Base-by-base conservation (phyloP, 2,888 invertebrate species). In the Dendrolimus houi region DNA sequence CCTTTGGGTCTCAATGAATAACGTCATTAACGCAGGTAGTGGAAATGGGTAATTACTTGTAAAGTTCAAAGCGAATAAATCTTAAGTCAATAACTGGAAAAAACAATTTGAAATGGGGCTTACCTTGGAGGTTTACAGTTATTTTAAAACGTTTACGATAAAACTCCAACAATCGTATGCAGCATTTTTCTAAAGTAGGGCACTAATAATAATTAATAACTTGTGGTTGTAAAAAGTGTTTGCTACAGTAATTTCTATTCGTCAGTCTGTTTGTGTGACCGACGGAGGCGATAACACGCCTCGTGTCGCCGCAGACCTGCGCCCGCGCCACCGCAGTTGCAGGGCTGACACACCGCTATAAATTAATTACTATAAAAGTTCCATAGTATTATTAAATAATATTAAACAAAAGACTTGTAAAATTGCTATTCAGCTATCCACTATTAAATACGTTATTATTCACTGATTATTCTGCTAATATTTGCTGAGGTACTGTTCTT, bases 201-300 rank as follows among this genome's bases (percentile, higher is more conserved):
- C 71, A 66, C 64, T 63, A 69, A 71, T 73, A 75, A 70, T 75
- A 67, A 74, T 72, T 72, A 72, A 73, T 74, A 73, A 72, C 67
- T 69, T 71, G 67, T 62, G 65, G 69, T 67, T 67, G 77, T 79
- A 79, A 82, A 85, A 85, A 83, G 72, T 74, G 67, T 65, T 72
- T 77, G 71, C 72, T 69, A 73, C 72, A 74, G 76, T 78, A 74
- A 77, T 84, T 81, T 85, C 81, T 83, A 82, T 82, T 79, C 77
- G 82, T 78, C 79, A 70, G 72, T 77, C 70, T 74, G 72, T 74
- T 72, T 77, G 79, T 75, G 70, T 74, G 77, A 71, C 74, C 72
- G 78, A 71, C 76, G 71, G 72, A 74, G 76, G 82, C 87, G 88
- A 87, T 87, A 87, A 87, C 83, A 76, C 79, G 79, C 79, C 75